These are phyloP conservation scores for Ephydatia muelleri DNA, from an alignment of 37 sponge, comb jelly and placozoan species.

Conservation along the genomic window DNA sequence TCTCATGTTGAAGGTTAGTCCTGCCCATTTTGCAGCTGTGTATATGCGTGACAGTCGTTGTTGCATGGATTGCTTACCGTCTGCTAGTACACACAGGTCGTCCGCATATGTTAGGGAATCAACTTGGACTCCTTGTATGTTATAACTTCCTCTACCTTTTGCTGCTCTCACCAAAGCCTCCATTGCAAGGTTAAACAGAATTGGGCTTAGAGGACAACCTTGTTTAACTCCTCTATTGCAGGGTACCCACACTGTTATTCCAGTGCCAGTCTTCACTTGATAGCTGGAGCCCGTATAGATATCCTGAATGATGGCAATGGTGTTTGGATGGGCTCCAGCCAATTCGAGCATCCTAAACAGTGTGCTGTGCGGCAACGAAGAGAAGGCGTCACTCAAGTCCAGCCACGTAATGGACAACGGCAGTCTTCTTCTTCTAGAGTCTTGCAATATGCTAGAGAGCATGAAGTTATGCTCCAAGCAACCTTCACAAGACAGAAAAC, in stretches of 20 bases:
- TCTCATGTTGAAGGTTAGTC: conserved; percentile 12
- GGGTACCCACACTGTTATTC: background rate
- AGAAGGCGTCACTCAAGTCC: conserved; percentile 43
- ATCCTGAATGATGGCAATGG: conserved; percentile 5
- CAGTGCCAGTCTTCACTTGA: background rate
- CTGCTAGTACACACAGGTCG: conserved; percentile 21
- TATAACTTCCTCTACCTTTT: background rate
- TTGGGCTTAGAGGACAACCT: conserved; percentile 35
- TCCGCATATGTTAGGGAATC: conserved; percentile 32
- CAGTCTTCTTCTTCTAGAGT: conserved; percentile 14
- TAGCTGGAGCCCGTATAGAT: conserved; percentile 23
- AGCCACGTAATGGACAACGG: conserved; percentile 24
- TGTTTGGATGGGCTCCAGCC: too few species aligned
- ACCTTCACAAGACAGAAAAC: conserved; percentile 45
- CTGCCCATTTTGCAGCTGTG: conserved; percentile 16
- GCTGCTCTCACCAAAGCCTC: conserved; percentile 15
- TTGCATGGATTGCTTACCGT: conserved; percentile 4
- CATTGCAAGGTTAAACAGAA: conserved; percentile 35
- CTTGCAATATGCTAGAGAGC: conserved; percentile 10
- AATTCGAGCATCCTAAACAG: background rate
- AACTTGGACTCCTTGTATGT: background rate
- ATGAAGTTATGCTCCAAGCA: conserved; percentile 37
- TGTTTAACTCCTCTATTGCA: conserved; percentile 24
- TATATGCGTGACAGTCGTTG: background rate
- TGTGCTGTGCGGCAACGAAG: conserved; percentile 20